Base-by-base conservation (phyloP, 2,888 invertebrate genomes). In the Dermolepida albohirtum region DNA sequence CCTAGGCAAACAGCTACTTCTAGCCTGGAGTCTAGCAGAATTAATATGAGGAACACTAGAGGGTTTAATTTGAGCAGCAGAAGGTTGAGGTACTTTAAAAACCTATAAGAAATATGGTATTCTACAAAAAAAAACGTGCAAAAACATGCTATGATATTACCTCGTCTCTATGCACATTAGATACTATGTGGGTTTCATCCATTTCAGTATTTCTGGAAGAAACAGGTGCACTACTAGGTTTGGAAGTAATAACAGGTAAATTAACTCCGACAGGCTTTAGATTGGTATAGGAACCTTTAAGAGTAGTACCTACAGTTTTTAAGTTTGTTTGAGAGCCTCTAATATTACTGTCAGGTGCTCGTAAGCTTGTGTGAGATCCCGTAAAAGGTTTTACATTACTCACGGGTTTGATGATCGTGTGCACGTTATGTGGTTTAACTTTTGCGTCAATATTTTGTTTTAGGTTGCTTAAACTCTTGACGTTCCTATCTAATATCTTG, bases 231-330 rank as follows among this genome's bases (percentile, higher is more conserved):
- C 49, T 66, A 41, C 50, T 66, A 27, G 67, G 54, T 44, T 63
- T 47, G 17, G 67, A 64, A 16, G 64, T 65, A 43, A 68, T 65
- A 54, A 71, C 78, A 12, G 80, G 80, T 65, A 81, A 73, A 73
- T 77, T 77, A 8, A 77, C 66, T 71, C 77, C 77, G 10, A 79
- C 75, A 10, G 82, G 82, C 68, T 74, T 76, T 64, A 82, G 70
- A 72, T 78, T 82, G 5, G 81, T 82, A 67, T 82, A 82, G 0
- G 82, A 82, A 6, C 80, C 79, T 68, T 78, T 81, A 64, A 82
- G 68, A 57, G 75, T 75, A 1, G 75, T 70, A 44, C 76, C 78
- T 73, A 82, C 77, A 5, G 78, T 76, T 70, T 78, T 79, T 62
- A 82, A 72, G 70, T 82, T 82, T n/a, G 70, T 67, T 63, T 76